phyloP scores from a whole-genome alignment of 2,113 vertebrate species.

The Macquaria australasica region DNA sequence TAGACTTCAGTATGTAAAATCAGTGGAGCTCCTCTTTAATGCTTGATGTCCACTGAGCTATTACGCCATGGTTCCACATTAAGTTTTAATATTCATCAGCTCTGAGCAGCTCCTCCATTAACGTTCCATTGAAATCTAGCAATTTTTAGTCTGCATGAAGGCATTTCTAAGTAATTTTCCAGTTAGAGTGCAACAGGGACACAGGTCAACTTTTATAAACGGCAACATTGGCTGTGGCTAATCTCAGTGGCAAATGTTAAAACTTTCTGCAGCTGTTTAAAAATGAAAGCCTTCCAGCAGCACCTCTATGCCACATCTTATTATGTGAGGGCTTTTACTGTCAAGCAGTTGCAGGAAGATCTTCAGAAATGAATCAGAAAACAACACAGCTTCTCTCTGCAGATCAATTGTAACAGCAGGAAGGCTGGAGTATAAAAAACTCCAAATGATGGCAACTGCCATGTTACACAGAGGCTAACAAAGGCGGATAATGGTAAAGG shows the following conservation, averaged over 20 bases:
- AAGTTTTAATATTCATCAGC: too few relatives aligned
- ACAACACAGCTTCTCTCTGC: not conserved
- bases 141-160: not conserved
- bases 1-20: too few relatives aligned
- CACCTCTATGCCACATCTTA: too few relatives aligned
- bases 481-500: slow-evolving; percentile 15
- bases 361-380: slow-evolving; percentile 24
- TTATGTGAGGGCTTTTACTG: not conserved
- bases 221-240: not conserved
- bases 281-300: not conserved
- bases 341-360: not conserved
- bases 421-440: slow-evolving; percentile 10
- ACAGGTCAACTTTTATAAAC: not conserved
- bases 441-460: not conserved
- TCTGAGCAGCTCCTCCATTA: too few relatives aligned
- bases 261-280: not conserved
- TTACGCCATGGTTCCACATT: too few relatives aligned
- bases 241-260: not conserved
- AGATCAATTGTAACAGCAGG: slow-evolving; percentile 10
- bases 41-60: too few relatives aligned
- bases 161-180: not conserved
- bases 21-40: too few relatives aligned
- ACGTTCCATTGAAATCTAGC: too few relatives aligned
- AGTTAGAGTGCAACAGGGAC: not conserved
- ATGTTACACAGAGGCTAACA: slow-evolving; percentile 6